These are phyloP conservation scores for Loriculus beryllinus DNA, from an alignment of 2,797 vertebrate genomes.

Conservation along the genomic window DNA sequence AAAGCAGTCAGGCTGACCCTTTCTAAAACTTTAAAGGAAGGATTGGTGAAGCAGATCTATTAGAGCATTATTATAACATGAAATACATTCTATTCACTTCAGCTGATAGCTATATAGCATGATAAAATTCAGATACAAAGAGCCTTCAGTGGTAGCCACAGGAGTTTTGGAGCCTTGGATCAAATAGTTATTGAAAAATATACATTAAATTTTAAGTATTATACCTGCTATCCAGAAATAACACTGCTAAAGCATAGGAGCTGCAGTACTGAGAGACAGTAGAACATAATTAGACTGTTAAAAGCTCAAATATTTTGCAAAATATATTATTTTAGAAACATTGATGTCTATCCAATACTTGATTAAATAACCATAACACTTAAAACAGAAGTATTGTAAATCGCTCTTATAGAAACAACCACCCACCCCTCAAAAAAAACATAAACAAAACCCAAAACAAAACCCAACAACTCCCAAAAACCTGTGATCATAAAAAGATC, in stretches of 20 bases:
- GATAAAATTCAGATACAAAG: neutral
- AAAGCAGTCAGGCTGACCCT: neutral
- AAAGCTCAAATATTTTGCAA: neutral
- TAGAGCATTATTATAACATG: neutral
- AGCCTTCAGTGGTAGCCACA: neutral
- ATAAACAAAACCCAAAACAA: fast-evolving
- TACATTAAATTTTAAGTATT: neutral
- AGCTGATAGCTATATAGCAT: neutral
- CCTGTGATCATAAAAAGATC: neutral
- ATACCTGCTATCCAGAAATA: neutral
- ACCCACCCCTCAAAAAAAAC: fast-evolving
- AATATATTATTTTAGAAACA: neutral
- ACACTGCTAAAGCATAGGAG: neutral
- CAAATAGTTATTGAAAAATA: neutral
- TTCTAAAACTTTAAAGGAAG: neutral
- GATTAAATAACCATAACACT: neutral
- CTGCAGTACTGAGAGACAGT: neutral
- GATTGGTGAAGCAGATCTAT: neutral
- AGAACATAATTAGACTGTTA: neutral
- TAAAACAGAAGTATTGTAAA: neutral
- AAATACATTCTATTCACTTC: neutral
- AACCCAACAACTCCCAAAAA: fast-evolving
- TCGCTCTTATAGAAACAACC: fast-evolving
- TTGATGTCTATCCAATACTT: neutral
- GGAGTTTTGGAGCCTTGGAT: neutral